Base-by-base conservation (phyloP, 1,140 invertebrate genomes). In the Piezodorus guildinii region DNA sequence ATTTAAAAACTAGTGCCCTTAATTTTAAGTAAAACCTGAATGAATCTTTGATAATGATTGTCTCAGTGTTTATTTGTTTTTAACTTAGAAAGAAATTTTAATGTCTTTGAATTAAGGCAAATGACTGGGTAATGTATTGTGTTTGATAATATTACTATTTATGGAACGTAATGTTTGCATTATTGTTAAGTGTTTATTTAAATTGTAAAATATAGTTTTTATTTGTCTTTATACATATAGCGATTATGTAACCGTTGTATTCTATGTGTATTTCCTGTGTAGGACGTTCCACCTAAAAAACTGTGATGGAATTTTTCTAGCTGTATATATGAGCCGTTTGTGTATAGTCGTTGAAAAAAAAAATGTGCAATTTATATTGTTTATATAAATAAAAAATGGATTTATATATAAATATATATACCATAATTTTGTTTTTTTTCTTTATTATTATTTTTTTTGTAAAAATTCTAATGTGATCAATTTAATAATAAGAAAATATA, bases 281-380 rank as follows among this genome's bases (percentile, higher is more conserved):
- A 56, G 52, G 52, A 56, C 23, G 52, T 59, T 65, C 64, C 64
- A 65, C 60, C 60, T 62, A 61, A 61, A 60, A 46, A 65, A 65
- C 64, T 65, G 64, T 65, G 64, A 65, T 65, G 64, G 64, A 65
- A 61, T 65, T 65, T 62, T 62, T 51, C 34, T 62, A 61, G 64
- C 64, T 65, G 64, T 65, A 65, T 52, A 63, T 63, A 65, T 65
- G 54, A 39, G 46, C 56, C 64, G 61, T 65, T 65, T 65, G 58
- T 64, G 63, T 64, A 65, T 65, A 65, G 64, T 62, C 39, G 64
- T 65, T 65, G 59, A 54, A 56, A 65, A 49, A n/a, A 46, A 56
- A 56, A 23, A 65, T 65, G 64, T 65, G 64, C 64, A 65, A 65
- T 65, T 65, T 65, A 65, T 62, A 65, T 65, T 51, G 56, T 51